These are phyloP conservation scores for Pangasianodon hypophthalmus DNA, from an alignment of 2,113 vertebrate genomes.

Conservation along the genomic window DNA sequence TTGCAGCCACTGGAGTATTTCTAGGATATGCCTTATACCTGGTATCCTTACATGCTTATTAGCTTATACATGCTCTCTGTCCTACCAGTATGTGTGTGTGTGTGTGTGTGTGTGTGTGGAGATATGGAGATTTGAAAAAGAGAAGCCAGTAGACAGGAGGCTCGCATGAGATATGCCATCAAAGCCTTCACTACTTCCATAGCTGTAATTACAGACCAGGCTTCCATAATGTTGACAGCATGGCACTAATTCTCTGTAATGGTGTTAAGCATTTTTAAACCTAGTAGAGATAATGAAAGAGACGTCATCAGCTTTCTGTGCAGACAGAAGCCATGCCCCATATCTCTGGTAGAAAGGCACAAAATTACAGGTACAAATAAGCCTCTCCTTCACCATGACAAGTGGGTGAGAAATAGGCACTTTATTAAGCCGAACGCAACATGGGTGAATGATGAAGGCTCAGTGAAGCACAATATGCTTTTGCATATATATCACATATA, in stretches of 20 bases:
- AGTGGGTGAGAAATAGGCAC: slow-evolving; percentile 51
- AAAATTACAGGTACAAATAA: slow-evolving; percentile 54
- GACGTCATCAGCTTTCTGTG: slow-evolving; percentile 62
- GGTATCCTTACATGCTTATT: neutral
- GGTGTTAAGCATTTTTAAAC: slow-evolving; percentile 63
- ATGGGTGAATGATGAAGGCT: slow-evolving; percentile 62
- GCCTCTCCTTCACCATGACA: slow-evolving; percentile 51
- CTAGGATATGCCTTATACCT: neutral
- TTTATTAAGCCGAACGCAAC: slow-evolving; percentile 54
- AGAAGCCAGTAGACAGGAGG: neutral
- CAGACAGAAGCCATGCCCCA: slow-evolving; percentile 38
- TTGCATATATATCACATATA: slow-evolving; percentile 40
- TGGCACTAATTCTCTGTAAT: slow-evolving; percentile 70
- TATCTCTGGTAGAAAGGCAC: slow-evolving; percentile 48
- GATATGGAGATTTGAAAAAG: neutral
- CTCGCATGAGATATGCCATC: slow-evolving; percentile 40
- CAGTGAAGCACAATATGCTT: slow-evolving; percentile 49
- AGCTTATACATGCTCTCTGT: neutral
- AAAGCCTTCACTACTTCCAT: slow-evolving; percentile 64
- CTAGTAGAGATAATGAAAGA: slow-evolving; percentile 56
- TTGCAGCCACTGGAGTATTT: neutral
- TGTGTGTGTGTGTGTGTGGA: neutral
- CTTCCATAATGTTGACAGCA: slow-evolving; percentile 67
- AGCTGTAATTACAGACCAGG: slow-evolving; percentile 69
- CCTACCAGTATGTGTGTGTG: neutral